A percentile compares a stretch with the other conserved stretches of the same genome.
Evolutionary conservation across 2,888 invertebrate genomes (phyloP).

Genomic region (Eurytoma adleriae): DNA sequence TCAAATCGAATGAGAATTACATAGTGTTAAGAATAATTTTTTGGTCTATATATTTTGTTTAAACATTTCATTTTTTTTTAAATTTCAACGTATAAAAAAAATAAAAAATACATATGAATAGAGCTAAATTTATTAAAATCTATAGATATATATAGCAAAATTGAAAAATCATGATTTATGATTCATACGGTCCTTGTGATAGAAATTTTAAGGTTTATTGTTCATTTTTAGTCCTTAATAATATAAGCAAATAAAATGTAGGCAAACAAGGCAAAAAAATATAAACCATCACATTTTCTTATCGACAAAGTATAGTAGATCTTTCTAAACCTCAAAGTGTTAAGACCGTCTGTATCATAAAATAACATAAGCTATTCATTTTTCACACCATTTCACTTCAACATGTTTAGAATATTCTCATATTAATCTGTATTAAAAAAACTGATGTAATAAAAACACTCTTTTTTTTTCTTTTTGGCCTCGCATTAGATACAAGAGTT

Average conservation of each 20-base stretch:
- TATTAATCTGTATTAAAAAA: slow-evolving; percentile 69
- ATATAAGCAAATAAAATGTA: slow-evolving; percentile 14
- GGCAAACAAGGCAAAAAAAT: slow-evolving; percentile 33
- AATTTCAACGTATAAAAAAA: slow-evolving; percentile 63
- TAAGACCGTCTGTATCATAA: slow-evolving; percentile 65
- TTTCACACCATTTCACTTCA: slow-evolving; percentile 59
- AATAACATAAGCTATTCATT: slow-evolving; percentile 65
- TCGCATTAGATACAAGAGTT: slow-evolving; percentile 63
- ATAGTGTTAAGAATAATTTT: slow-evolving; percentile 51
- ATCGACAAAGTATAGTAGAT: slow-evolving; percentile 19
- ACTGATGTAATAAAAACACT: slow-evolving; percentile 71
- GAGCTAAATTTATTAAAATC: slow-evolving; percentile 70
- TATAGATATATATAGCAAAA: slow-evolving; percentile 54
- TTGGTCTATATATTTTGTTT: slow-evolving; percentile 46
- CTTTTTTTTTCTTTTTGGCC: slow-evolving; percentile 69
- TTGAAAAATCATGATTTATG: slow-evolving; percentile 42
- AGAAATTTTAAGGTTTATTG: slow-evolving; percentile 29
- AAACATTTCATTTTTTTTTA: slow-evolving; percentile 62
- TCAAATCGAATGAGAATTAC: slow-evolving; percentile 35
- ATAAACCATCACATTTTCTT: slow-evolving; percentile 32
- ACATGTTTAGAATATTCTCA: slow-evolving; percentile 67
- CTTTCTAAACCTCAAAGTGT: slow-evolving; percentile 35
- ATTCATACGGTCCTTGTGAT: slow-evolving; percentile 42
- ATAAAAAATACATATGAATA: slow-evolving; percentile 68
- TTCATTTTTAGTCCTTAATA: slow-evolving; percentile 22